Conservation (phyloP, 2,888 invertebrate species). For the Ichneumoninae sp. region DNA sequence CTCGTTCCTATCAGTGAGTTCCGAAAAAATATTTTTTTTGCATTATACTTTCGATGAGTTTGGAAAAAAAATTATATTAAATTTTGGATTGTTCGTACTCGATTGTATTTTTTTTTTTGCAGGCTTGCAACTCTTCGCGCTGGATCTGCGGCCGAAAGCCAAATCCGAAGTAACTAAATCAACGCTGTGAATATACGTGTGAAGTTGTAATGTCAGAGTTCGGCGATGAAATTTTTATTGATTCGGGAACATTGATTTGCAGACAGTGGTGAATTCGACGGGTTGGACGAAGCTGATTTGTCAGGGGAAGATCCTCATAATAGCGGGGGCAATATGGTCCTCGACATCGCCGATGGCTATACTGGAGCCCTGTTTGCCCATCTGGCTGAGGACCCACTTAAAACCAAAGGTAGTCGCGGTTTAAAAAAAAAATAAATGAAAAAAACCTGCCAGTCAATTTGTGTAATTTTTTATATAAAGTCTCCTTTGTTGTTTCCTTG, state of each 20-base stretch:
- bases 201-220: not conserved
- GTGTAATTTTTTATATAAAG: not conserved
- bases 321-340: constrained; percentile 89
- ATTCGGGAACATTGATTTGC: constrained; percentile 29
- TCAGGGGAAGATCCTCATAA: constrained; percentile 88
- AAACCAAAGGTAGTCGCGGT: constrained; percentile 88
- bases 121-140: constrained; percentile 77
- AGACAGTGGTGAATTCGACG: constrained; percentile 71
- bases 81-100: not conserved
- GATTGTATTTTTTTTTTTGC: constrained; percentile 20
- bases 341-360: constrained; percentile 94
- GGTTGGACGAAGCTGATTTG: constrained; percentile 87
- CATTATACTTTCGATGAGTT: not conserved
- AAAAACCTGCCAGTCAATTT: not conserved
- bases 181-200: not conserved
- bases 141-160: constrained; percentile 78
- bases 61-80: not conserved
- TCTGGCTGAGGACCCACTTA: constrained; percentile 90
- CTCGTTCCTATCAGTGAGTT: constrained; percentile 82
- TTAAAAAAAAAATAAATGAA: not conserved
- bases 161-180: constrained; percentile 65
- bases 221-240: not conserved
- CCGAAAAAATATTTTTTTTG: not conserved
- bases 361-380: constrained; percentile 92
- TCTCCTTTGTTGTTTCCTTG: not conserved